Evolutionary conservation across 2,113 vertebrate species (phyloP).

Genomic region (Terrapene triunguis): DNA sequence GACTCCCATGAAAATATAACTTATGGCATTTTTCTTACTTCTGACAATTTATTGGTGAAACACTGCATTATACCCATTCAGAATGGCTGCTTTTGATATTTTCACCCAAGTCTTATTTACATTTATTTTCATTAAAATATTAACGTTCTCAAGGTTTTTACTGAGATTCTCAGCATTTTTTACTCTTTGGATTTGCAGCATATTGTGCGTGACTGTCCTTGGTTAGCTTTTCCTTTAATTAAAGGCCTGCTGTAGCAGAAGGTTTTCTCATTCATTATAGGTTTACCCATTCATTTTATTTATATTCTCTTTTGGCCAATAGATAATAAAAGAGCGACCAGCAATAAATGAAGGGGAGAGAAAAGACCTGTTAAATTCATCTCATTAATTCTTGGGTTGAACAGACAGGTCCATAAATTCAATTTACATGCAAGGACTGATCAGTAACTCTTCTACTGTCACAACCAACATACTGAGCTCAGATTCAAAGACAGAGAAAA

Average conservation of each 20-base stretch:
- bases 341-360: not conserved
- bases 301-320: not conserved
- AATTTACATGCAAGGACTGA: not conserved
- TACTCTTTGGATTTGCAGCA: not conserved
- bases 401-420: slow-evolving; percentile 10
- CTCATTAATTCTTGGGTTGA: slow-evolving; percentile 9
- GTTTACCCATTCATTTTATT: not conserved
- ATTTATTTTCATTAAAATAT: not conserved
- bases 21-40: not conserved
- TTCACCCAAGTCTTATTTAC: not conserved
- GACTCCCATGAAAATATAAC: not conserved
- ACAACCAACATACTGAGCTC: not conserved
- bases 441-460: not conserved
- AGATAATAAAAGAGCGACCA: not conserved
- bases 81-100: not conserved
- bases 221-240: slow-evolving; percentile 12
- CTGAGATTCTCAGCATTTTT: not conserved
- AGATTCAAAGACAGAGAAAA: not conserved
- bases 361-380: slow-evolving; percentile 5
- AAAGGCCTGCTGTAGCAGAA: not conserved
- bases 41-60: not conserved
- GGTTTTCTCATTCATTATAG: slow-evolving; percentile 2
- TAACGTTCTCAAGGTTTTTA: not conserved
- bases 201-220: not conserved
- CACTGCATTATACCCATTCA: not conserved